These are phyloP conservation scores for Gnathonemus echidnorhynchus DNA, from an alignment of 2,113 vertebrate genomes.

Conservation along the genomic window DNA sequence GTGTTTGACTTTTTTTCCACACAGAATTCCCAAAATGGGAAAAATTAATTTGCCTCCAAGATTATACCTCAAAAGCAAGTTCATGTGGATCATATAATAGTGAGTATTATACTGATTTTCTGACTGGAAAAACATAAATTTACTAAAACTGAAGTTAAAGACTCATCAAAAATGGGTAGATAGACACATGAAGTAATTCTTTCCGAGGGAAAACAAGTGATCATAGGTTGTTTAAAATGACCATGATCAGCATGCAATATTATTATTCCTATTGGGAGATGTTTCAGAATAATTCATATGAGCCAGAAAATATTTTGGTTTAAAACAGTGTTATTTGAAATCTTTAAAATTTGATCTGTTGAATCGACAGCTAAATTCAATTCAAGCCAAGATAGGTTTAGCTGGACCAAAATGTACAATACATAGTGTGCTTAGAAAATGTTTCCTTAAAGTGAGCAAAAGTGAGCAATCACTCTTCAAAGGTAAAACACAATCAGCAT, in stretches of 20 bases:
- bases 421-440: neutral
- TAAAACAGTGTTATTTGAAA: neutral
- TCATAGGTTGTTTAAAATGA: neutral
- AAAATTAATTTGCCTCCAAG: neutral
- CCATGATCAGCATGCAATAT: neutral
- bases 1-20: neutral
- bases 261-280: neutral
- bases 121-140: neutral
- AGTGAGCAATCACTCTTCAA: neutral
- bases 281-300: neutral
- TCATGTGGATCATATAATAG: neutral
- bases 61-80: neutral
- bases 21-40: neutral
- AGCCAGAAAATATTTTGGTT: neutral
- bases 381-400: neutral
- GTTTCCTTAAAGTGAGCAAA: neutral
- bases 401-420: neutral
- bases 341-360: neutral
- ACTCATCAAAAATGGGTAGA: neutral
- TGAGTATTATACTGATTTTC: neutral
- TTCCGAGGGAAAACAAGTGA: neutral
- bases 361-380: neutral
- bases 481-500: constrained; percentile 1
- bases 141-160: neutral
- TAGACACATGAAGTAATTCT: neutral